These are phyloP conservation scores for Notamacropus eugenii DNA, from an alignment of 2,797 vertebrate species.

Conservation along the genomic window DNA sequence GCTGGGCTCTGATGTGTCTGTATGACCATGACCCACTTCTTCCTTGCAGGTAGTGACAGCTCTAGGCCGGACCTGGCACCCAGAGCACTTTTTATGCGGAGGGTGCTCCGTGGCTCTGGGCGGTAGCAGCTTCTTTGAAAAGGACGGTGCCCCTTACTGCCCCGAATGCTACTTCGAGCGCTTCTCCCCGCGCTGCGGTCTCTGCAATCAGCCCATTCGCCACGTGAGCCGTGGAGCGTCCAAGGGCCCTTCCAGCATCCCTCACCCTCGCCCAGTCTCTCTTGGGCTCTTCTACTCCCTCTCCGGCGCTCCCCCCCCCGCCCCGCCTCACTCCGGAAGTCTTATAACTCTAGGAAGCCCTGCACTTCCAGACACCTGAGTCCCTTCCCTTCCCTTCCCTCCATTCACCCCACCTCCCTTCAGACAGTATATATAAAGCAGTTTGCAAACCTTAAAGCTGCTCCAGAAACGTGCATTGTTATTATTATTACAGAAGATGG, in stretches of 20 bases:
- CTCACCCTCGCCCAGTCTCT: not conserved
- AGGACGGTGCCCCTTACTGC: constrained; percentile 93
- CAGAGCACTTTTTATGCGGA: constrained; percentile 93
- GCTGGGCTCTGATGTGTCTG: not conserved
- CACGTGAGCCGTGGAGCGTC: constrained; percentile 85
- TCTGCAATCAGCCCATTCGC: constrained; percentile 94
- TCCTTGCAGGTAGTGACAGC: constrained; percentile 91
- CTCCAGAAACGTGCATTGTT: not conserved
- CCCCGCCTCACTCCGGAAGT: not conserved
- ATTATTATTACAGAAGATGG: constrained; percentile 90
- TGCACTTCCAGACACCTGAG: not conserved
- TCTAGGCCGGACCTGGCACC: constrained; percentile 94
- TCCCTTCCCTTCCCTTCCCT: not conserved
- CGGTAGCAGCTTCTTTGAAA: constrained; percentile 95
- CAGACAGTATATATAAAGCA: not conserved
- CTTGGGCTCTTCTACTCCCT: too few species aligned
- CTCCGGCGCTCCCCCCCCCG: fast-evolving
- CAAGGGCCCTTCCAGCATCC: not conserved
- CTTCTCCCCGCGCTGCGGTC: constrained; percentile 93
- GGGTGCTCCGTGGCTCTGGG: constrained; percentile 92
- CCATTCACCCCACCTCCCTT: not conserved
- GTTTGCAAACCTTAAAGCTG: not conserved
- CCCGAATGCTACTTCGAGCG: constrained; percentile 94
- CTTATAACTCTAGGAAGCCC: not conserved
- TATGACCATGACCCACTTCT: not conserved